Evolutionary conservation across 1,140 invertebrate species (phyloP).

Genomic region (Drosophila pandora): DNA sequence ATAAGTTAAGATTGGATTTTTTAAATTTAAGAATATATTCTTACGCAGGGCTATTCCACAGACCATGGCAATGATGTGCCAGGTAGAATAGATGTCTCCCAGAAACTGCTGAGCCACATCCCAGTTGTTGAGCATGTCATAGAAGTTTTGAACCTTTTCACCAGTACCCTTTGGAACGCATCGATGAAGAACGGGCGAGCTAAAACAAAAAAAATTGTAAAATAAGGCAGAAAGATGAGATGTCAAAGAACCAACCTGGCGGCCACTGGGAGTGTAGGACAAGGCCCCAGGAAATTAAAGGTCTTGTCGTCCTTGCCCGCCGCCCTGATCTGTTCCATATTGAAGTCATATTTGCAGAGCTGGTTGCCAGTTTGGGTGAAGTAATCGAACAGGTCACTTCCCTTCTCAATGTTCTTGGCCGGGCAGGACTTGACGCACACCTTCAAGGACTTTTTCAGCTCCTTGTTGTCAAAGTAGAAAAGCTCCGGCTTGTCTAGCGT

Average conservation of each 20-base stretch:
- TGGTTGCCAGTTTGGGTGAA: conserved; percentile 89
- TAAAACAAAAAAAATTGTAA: conserved; percentile 70
- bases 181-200: conserved; percentile 92
- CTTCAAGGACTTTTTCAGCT: conserved; percentile 91
- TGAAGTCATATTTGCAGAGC: conserved; percentile 90
- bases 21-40: conserved; percentile 56
- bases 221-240: neutral
- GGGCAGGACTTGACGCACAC: conserved; percentile 96
- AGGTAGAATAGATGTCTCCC: conserved; percentile 93
- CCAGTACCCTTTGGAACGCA: conserved; percentile 90
- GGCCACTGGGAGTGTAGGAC: conserved; percentile 89
- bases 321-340: conserved; percentile 84
- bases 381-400: conserved; percentile 90
- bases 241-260: conserved; percentile 84
- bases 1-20: neutral
- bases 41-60: conserved; percentile 92
- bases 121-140: conserved; percentile 93
- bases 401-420: conserved; percentile 86
- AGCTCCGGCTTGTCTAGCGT: conserved; percentile 92
- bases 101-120: conserved; percentile 94
- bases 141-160: conserved; percentile 87
- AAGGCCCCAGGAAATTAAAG: conserved; percentile 88
- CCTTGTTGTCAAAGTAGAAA: conserved; percentile 92
- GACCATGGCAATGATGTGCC: conserved; percentile 93
- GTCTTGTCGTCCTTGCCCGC: conserved; percentile 84